Base-by-base conservation (phyloP, 2,797 vertebrate species). In the Acestrorhynchus altus region DNA sequence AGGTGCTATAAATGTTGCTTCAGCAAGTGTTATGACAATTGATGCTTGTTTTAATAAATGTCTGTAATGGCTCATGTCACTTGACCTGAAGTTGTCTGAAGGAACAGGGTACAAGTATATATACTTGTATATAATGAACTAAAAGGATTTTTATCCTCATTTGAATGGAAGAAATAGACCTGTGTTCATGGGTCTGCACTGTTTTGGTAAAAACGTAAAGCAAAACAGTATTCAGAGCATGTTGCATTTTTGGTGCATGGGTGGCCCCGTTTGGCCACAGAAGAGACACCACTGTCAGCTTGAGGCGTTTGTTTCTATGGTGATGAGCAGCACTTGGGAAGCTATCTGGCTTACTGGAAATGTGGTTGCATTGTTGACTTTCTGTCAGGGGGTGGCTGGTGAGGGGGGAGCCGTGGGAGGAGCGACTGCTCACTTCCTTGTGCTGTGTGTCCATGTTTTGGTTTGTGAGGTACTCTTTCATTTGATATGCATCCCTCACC, bases 301-400 rank as follows among this genome's bases (percentile, higher is more conserved):
- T 72, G 80, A 81, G 81, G 86, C 85, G 86, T 86, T 77, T 81
- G 90, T 92, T 88, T 79, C 90, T 91, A 90, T 91, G 92, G 91
- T 68, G 86, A 92, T 70, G 85, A 76, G 85, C 79, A 86, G 84
- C 86, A 83, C 88, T 40, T 84, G 84, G 74, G 83, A 85, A 92
- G 90, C 87, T 88, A 93, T 94, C 91, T 78, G 80, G 87, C 89
- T 94, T 93, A 92, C 92, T 93, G 92, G 93, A 93, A 94, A 90
- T 87, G 51, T 88, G 83, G 77, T 90, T 92, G 28, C 91, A 92
- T 92, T 93, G 91, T 91, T 87, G 90, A 92, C 91, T 92, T 90
- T 90, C 89, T 89, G 91, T 92, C 87, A 92, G 83, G 87, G 83
- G 84, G 84, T 72, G 85, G 85, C 84, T 77, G 80, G 47, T 72